Evolutionary conservation across 2,113 vertebrate species (phyloP).

Genomic region (Felis chaus): DNA sequence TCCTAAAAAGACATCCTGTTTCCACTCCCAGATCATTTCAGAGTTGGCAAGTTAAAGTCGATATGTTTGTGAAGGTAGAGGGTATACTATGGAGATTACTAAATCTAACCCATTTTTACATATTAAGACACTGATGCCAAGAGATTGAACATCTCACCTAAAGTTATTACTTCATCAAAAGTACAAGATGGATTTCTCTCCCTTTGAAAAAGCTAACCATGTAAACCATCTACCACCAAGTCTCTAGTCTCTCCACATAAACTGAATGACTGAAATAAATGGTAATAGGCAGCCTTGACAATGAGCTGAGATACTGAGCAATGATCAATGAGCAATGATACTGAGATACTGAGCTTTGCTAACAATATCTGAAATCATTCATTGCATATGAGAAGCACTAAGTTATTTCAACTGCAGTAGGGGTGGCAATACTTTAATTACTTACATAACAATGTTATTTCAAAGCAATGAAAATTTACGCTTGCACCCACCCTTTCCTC

Average conservation of each 20-base stretch:
- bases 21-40: neutral
- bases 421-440: constrained; percentile 49
- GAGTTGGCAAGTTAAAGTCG: neutral
- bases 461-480: constrained; percentile 10
- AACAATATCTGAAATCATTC: neutral
- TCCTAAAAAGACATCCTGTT: neutral
- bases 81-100: neutral
- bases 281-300: neutral
- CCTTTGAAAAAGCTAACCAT: neutral
- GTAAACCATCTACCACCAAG: neutral
- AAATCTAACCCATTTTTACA: neutral
- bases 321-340: no score
- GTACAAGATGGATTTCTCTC: neutral
- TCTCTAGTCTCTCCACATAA: neutral
- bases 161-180: neutral
- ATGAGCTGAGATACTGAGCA: no score
- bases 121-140: neutral
- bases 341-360: neutral
- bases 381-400: neutral
- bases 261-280: neutral
- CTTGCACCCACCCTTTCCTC: neutral
- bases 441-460: constrained; percentile 24
- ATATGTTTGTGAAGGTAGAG: neutral
- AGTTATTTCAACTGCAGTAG: constrained; percentile 36
- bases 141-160: neutral